Evolutionary conservation across 2,797 vertebrate genomes (phyloP).

Genomic region (Benthosema pterotum): DNA sequence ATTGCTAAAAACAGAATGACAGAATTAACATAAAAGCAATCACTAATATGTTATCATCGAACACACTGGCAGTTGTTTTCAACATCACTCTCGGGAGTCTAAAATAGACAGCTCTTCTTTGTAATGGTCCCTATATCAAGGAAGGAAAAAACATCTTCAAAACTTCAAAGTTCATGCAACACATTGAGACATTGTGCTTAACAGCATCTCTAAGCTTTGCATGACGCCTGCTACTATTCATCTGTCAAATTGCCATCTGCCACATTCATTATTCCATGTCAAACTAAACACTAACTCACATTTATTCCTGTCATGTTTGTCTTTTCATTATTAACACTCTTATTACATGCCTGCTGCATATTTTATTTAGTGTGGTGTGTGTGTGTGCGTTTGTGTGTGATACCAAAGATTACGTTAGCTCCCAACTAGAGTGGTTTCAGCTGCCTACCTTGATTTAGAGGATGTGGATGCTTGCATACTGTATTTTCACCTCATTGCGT

Average conservation of each 20-base stretch:
- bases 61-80: too few species aligned
- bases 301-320: not conserved
- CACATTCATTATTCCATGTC: constrained; percentile 15
- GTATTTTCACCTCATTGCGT: too few species aligned
- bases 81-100: too few species aligned
- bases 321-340: not conserved
- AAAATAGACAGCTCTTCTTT: constrained; percentile 17
- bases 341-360: not conserved
- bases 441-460: not conserved
- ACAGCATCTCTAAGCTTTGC: not conserved
- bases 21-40: not conserved
- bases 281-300: constrained; percentile 17
- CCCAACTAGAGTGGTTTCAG: too few species aligned
- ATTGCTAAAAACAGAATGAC: too few species aligned
- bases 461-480: too few species aligned
- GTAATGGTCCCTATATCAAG: constrained; percentile 51
- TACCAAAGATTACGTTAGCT: too few species aligned
- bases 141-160: not conserved
- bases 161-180: not conserved
- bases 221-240: constrained; percentile 10
- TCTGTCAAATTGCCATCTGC: constrained; percentile 1
- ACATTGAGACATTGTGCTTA: constrained; percentile 15
- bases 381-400: not conserved
- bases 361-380: not conserved
- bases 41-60: not conserved